Percentiles rank a stretch among this genome's conserved stretches.
These are phyloP conservation scores for Aphelenchoides besseyi DNA, from an alignment of 1,140 invertebrate species.

Conservation along the genomic window DNA sequence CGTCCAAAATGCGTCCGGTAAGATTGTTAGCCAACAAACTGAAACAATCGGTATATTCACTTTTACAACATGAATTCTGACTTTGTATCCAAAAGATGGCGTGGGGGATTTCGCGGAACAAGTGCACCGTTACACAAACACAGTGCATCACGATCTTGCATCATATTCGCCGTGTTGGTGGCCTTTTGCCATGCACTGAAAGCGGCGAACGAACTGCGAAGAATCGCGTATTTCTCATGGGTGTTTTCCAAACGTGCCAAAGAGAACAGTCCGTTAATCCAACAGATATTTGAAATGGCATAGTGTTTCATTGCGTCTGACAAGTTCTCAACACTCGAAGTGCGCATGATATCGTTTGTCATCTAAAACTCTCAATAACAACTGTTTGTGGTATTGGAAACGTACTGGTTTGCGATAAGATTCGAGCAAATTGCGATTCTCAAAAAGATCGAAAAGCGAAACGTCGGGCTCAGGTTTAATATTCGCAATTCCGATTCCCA, in stretches of 20 bases:
- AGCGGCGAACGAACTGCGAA: slow-evolving; percentile 54
- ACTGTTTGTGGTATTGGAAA: no score
- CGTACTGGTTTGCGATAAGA: slow-evolving; percentile 34
- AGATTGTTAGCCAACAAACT: slow-evolving; percentile 50
- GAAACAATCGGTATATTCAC: slow-evolving; percentile 24
- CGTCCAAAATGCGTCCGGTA: slow-evolving; percentile 45
- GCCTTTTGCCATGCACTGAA: slow-evolving; percentile 58
- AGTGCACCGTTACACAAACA: slow-evolving; percentile 41
- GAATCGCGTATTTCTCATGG: slow-evolving; percentile 50
- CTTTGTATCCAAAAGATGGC: slow-evolving; percentile 42
- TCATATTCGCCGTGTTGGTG: slow-evolving; percentile 38
- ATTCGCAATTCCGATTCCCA: slow-evolving; percentile 37
- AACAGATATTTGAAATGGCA: slow-evolving; percentile 48
- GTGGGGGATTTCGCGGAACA: slow-evolving; percentile 37
- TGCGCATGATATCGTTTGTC: slow-evolving; percentile 24
- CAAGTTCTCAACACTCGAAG: slow-evolving; percentile 50
- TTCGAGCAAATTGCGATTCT: slow-evolving; percentile 30
- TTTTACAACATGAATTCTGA: slow-evolving; percentile 24
- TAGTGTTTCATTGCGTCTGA: slow-evolving; percentile 52
- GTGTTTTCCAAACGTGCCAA: slow-evolving; percentile 38
- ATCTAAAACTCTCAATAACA: slow-evolving; percentile 37
- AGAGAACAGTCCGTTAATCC: slow-evolving; percentile 57
- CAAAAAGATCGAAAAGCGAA: slow-evolving; percentile 40
- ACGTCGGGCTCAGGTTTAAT: slow-evolving; percentile 59
- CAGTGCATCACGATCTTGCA: slow-evolving; percentile 24